Evolutionary conservation across 2,888 invertebrate species (phyloP).

Genomic region (Sthenelais limicola): DNA sequence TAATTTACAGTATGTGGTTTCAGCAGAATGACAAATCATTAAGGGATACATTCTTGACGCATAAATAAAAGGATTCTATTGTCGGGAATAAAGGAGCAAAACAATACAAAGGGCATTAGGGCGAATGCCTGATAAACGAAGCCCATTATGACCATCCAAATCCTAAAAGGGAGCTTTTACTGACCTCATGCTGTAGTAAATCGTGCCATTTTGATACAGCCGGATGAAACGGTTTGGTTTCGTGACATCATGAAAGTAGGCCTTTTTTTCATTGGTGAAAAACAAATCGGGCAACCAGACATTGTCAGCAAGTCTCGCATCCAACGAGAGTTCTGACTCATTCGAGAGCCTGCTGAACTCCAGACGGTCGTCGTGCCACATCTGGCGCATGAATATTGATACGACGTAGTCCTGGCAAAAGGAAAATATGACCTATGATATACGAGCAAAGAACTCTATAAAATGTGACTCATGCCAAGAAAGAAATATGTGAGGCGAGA

Average conservation of each 20-base stretch:
- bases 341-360: slow-evolving; percentile 45
- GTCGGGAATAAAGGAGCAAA: no score
- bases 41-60: no score
- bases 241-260: slow-evolving; percentile 93
- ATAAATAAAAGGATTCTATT: no score
- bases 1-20: no score
- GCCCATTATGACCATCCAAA: no score
- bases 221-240: slow-evolving; percentile 98
- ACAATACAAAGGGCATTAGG: no score
- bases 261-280: slow-evolving; percentile 98
- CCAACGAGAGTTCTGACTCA: slow-evolving; percentile 88
- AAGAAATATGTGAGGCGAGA: neutral
- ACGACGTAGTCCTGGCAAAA: slow-evolving; percentile 62
- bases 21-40: no score
- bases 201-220: slow-evolving; percentile 94
- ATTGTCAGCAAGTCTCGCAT: slow-evolving; percentile 77
- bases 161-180: slow-evolving; percentile 50
- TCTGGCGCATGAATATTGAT: slow-evolving; percentile 58
- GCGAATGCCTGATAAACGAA: no score
- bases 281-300: slow-evolving; percentile 99
- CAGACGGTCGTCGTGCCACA: slow-evolving; percentile 57
- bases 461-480: no score
- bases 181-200: slow-evolving; percentile 95
- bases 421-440: neutral
- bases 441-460: neutral